A percentile compares a stretch with the other conserved stretches of the same genome.
phyloP scores from a whole-genome alignment of 2,888 invertebrate genomes.

The Caenorhabditis macrosperma region DNA sequence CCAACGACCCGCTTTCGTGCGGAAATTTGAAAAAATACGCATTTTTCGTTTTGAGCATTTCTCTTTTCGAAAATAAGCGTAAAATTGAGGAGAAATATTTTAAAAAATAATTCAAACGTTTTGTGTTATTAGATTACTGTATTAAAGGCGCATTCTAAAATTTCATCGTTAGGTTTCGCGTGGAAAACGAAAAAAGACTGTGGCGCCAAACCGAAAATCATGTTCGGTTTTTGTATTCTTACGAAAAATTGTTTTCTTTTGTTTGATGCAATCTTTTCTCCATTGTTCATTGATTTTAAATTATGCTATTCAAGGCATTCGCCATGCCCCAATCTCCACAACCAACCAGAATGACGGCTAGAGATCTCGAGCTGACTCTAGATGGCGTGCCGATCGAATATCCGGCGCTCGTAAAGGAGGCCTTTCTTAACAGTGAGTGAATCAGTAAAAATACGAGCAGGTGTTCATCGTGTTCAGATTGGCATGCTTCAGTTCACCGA shows the following conservation, averaged over 20 bases:
- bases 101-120: too few relatives aligned
- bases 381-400: constrained; percentile 53
- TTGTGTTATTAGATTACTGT: too few relatives aligned
- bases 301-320: neutral
- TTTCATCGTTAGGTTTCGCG: neutral
- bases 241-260: too few relatives aligned
- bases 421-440: constrained; percentile 44
- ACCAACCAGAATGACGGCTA: constrained; percentile 4
- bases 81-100: too few relatives aligned
- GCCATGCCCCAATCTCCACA: neutral
- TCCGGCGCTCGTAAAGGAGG: constrained; percentile 61
- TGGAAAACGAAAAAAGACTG: neutral
- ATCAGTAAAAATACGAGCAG: neutral
- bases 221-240: too few relatives aligned
- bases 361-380: constrained; percentile 49
- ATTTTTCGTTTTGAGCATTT: neutral
- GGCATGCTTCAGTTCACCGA: constrained; percentile 40
- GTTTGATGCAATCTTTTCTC: too few relatives aligned
- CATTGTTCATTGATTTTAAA: neutral
- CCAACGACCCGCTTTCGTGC: neutral
- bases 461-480: constrained; percentile 23
- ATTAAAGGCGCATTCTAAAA: constrained; percentile 23
- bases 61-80: neutral
- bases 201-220: neutral
- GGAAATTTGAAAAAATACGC: constrained; percentile 9